Conservation (phyloP, 1,140 invertebrate genomes). For the Drosophila tani region DNA sequence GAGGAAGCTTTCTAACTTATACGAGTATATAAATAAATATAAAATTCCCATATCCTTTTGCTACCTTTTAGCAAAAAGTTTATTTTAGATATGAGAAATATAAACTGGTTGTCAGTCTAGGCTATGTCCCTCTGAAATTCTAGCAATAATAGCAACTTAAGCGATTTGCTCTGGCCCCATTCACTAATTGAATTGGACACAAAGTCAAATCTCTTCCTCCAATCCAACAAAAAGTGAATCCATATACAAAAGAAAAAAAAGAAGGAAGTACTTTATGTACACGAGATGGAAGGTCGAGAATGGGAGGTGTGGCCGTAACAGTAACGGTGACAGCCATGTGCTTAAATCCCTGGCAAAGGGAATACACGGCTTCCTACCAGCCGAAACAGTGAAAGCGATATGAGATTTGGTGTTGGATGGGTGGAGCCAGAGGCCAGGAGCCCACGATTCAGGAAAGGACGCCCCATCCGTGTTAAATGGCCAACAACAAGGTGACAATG, state of each 20-base stretch:
- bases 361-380: constrained; percentile 16
- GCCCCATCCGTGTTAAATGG: constrained; percentile 66
- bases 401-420: constrained; percentile 2
- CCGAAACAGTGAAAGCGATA: constrained; percentile 7
- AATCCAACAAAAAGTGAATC: constrained; percentile 37
- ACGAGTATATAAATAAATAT: no score
- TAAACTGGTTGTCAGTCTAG: neutral
- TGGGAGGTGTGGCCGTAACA: constrained; percentile 27
- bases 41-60: no score
- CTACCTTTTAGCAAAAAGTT: neutral
- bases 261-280: constrained; percentile 23
- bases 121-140: no score
- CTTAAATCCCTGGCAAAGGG: constrained; percentile 48
- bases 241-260: constrained; percentile 24
- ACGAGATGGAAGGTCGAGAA: constrained; percentile 22
- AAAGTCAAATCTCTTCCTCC: constrained; percentile 1
- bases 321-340: constrained; percentile 48
- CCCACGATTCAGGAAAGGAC: constrained; percentile 14
- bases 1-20: neutral
- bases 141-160: constrained; percentile 1
- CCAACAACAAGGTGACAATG: constrained; percentile 81
- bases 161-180: constrained; percentile 18
- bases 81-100: no score
- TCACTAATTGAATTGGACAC: constrained; percentile 61
- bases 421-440: neutral